Evolutionary conservation across 2,113 vertebrate species (phyloP), one percentile per base, ranked within the genome.

Genomic region (Ursus arctos): DNA sequence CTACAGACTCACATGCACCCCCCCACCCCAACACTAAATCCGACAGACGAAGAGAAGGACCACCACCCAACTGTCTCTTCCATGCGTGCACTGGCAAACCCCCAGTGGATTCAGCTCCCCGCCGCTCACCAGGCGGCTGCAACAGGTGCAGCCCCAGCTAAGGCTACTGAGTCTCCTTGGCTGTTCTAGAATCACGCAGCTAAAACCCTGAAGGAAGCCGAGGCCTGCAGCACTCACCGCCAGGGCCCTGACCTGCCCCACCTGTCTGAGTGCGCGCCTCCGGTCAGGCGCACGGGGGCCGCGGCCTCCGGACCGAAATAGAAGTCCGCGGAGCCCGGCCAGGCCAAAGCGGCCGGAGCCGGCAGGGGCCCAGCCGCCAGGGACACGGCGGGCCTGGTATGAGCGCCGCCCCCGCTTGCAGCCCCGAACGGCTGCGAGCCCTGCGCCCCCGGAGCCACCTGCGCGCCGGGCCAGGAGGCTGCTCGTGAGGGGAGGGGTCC

Each of bases 101-200:
- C 63, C 87, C 95, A n/a, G 49, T 2, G 83, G 67, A 65, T 51
- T 91, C 93, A 65, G 53, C 82, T 82, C 95, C 72, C 40, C 1
- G 72, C 74, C 76, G 96, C 82, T 92, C 95, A 40, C 49, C 83
- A 40, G 76, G 92, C 81, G 63, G 63, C 57, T 19, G 97, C 98
- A 98, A 98, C 98, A 98, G 98, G 98, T 98, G 98, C 98, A 98
- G 86, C 94, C 43, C 59, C 2, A 40, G 92, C 87, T 40, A n/a
- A 57, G 82, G 88, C 93, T 61, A 43, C 26, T 9, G 69, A 79
- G 82, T 94, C 95, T 57, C 86, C 91, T 6, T 51, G 67, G 59
- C 88, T 59, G 57, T 74, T 95, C 91, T 19, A 61, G 91, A 95
- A 97, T 31, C 92, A 76, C 16, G 76, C 51, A 71, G 87, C 55